Percentiles rank a stretch among this genome's conserved stretches.
phyloP scores from a whole-genome alignment of 2,797 vertebrate genomes.

The Borostomias antarcticus region DNA sequence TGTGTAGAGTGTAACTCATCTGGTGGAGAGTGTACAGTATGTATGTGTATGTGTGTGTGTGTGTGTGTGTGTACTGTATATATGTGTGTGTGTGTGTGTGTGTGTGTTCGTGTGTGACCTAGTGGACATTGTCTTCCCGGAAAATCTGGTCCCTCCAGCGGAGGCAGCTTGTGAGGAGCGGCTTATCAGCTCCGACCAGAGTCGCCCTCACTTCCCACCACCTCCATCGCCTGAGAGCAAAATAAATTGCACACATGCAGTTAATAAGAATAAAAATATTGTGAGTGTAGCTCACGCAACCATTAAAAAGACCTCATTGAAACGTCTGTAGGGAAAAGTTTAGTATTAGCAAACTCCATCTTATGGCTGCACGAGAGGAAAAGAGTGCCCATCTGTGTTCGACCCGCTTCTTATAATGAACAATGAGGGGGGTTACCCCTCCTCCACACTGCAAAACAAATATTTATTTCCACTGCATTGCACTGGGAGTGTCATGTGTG shows the following conservation, averaged over 20 bases:
- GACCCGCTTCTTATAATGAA: conserved; percentile 57
- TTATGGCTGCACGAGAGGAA: conserved; percentile 54
- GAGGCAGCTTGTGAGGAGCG: conserved; percentile 74
- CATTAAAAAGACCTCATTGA: conserved; percentile 77
- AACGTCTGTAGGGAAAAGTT: conserved; percentile 65
- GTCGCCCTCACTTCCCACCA: conserved; percentile 72
- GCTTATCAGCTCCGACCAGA: conserved; percentile 95
- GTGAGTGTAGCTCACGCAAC: conserved; percentile 83
- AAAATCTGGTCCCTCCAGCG: conserved; percentile 89
- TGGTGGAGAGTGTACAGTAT: conserved; percentile 86
- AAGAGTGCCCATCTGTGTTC: conserved; percentile 28
- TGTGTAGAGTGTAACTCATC: conserved; percentile 51
- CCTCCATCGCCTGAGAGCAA: conserved; percentile 91
- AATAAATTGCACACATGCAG: conserved; percentile 94
- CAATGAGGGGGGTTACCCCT: conserved; percentile 44
- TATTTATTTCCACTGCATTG: conserved; percentile 66
- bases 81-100: conserved; percentile 25
- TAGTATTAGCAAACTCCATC: conserved; percentile 61
- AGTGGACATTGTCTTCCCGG: conserved; percentile 90
- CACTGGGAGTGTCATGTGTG: conserved; percentile 58
- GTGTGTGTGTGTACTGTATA: conserved; percentile 36
- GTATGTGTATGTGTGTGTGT: conserved; percentile 29
- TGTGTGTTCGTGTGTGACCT: conserved; percentile 65
- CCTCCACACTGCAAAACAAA: conserved; percentile 58
- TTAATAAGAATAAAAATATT: conserved; percentile 96